Conservation (phyloP, 2,113 vertebrate genomes). For the Loxodonta africana region DNA sequence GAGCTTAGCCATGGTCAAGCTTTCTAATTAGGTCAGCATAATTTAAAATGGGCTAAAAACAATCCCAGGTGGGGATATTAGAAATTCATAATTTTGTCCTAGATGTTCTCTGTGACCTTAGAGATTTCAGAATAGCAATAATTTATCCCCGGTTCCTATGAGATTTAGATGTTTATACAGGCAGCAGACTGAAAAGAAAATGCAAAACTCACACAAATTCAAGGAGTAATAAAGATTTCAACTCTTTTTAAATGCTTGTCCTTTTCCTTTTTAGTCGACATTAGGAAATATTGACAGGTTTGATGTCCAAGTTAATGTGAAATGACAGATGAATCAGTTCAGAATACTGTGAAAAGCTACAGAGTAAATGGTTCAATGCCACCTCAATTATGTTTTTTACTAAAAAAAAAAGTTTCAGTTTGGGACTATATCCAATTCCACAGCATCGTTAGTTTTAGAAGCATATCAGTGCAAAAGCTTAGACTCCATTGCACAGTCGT, state of each 20-base stretch:
- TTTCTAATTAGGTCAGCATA: constrained; percentile 81
- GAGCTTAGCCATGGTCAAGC: neutral
- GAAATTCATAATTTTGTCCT: constrained; percentile 64
- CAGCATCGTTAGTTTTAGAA: constrained; percentile 64
- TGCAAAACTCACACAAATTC: constrained; percentile 39
- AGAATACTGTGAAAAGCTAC: constrained; percentile 61
- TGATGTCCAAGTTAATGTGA: constrained; percentile 73
- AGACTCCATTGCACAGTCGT: neutral
- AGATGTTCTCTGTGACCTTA: constrained; percentile 56
- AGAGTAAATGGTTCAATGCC: constrained; percentile 76
- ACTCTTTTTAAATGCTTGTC: constrained; percentile 78
- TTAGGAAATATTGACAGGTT: constrained; percentile 79
- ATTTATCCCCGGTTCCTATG: constrained; percentile 48
- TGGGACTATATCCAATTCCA: constrained; percentile 53
- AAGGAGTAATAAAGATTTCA: constrained; percentile 75
- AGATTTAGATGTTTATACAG: constrained; percentile 67
- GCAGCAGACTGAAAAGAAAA: constrained; percentile 42
- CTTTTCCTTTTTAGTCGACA: constrained; percentile 51
- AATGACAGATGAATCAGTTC: constrained; percentile 83
- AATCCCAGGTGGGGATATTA: constrained; percentile 38
- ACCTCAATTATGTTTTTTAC: constrained; percentile 47
- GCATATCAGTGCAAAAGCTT: constrained; percentile 51
- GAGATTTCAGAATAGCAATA: constrained; percentile 71
- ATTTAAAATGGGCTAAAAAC: constrained; percentile 76
- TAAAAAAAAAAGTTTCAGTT: constrained; percentile 65